Base-by-base conservation (phyloP, 2,888 invertebrate genomes). In the Leptothorax acervorum region DNA sequence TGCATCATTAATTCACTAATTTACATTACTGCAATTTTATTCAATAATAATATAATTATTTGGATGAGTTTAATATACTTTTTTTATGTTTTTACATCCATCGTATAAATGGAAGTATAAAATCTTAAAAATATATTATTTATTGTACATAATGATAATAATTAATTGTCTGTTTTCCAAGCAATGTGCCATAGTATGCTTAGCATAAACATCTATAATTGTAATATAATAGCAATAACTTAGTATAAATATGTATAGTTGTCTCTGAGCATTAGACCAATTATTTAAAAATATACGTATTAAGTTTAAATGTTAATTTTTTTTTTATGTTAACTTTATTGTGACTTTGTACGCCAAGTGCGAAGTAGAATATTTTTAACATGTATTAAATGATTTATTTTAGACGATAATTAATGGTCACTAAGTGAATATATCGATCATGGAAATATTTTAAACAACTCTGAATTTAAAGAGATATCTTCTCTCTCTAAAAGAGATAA, bases 101-200 rank as follows among this genome's bases (percentile, higher is more conserved):
- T 57, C 12, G 48, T 57, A 42, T 48, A 81, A 71, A 48, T 71
- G 18, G 28, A n/a, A 12, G 9, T 79, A 51, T 71, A 60, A 70
- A 70, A 57, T 2, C 23, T 71, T 70, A 60, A 60, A 39, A 35
- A 45, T 31, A 57, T 57, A 79, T 79, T 79, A 78, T 68, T 70
- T 79, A 79, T 70, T 70, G 6, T 48, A 51, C 28, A 57, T 79
- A 23, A 57, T 31, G 31, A 28, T 66, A 18, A 55, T 79, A 79
- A 57, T 79, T 45, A 81, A 62, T 60, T 9, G 3, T 79, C 18
- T 57, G 48, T 71, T 81, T 81, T 62, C 71, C 48, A 62, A 71
- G 48, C 18, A 70, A 48, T 9, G 28, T 60, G 48, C 18, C 31
- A 79, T 2, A 70, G 4, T 65, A 11, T 15, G 48, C 53, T 66